A percentile compares a stretch with the other conserved stretches of the same genome.
Evolutionary conservation across 2,888 invertebrate species (phyloP).

Genomic region (Drosophila tripunctata): DNA sequence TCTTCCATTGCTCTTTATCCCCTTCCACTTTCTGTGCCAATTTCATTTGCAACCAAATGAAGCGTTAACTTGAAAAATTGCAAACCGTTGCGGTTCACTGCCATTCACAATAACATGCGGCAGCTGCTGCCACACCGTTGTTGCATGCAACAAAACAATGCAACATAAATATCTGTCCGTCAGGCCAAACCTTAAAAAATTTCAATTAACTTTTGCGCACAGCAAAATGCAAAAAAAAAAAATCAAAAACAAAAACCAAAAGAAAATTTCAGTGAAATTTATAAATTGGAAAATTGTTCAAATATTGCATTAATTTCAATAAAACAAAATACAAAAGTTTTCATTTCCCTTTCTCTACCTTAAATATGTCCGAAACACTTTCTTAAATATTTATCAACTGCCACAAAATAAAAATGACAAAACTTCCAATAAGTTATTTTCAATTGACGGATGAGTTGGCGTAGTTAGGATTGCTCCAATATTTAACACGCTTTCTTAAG

Average conservation of each 20-base stretch:
- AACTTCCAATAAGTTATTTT: too few relatives aligned
- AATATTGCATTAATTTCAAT: background rate
- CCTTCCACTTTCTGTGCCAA: slow-evolving; percentile 23
- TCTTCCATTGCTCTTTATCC: background rate
- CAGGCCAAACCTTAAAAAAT: slow-evolving; percentile 63
- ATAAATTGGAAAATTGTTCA: slow-evolving; percentile 10
- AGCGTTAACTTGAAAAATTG: slow-evolving; percentile 73
- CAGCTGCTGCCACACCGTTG: slow-evolving; percentile 23
- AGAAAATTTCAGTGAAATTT: slow-evolving; percentile 16
- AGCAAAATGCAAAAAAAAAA: slow-evolving; percentile 29
- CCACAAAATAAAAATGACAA: too few relatives aligned
- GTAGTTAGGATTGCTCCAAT: too few relatives aligned
- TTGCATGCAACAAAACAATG: slow-evolving; percentile 44
- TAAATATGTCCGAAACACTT: too few relatives aligned
- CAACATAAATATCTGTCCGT: slow-evolving; percentile 52
- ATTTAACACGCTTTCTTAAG: too few relatives aligned
- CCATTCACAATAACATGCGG: slow-evolving; percentile 33
- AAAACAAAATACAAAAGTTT: background rate
- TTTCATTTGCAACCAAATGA: slow-evolving; percentile 72
- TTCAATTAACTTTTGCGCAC: slow-evolving; percentile 70
- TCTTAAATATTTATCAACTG: too few relatives aligned
- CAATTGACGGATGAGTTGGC: too few relatives aligned
- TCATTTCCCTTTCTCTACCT: background rate
- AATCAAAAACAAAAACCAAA: background rate
- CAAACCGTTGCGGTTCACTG: slow-evolving; percentile 75